Percentiles rank a stretch among this genome's conserved stretches.
phyloP scores from a whole-genome alignment of 2,797 vertebrate species.

The Thaleichthys pacificus region DNA sequence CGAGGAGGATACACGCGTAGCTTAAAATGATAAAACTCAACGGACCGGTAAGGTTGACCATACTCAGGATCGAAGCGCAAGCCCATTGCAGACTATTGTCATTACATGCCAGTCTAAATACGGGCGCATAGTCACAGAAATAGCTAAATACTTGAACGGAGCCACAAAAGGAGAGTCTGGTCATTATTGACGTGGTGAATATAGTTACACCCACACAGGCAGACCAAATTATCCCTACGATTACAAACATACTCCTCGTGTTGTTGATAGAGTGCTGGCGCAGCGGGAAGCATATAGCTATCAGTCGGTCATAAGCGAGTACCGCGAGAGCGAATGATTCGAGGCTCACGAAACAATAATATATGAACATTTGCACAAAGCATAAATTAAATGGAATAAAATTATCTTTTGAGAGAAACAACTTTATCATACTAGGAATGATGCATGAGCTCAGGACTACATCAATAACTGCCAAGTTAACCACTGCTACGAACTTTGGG shows the following conservation, averaged over 20 bases:
- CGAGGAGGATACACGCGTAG: slow-evolving; percentile 59
- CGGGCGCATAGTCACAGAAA: slow-evolving; percentile 72
- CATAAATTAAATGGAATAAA: slow-evolving; percentile 68
- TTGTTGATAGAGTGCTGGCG: slow-evolving; percentile 65
- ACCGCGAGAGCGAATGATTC: slow-evolving; percentile 63
- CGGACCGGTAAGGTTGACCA: slow-evolving; percentile 31
- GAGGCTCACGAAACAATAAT: slow-evolving; percentile 43
- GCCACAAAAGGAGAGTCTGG: slow-evolving; percentile 62
- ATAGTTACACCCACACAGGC: rapidly evolving
- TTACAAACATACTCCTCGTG: slow-evolving; percentile 52
- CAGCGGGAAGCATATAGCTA: slow-evolving; percentile 72
- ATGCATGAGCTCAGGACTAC: slow-evolving; percentile 53
- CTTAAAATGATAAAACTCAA: slow-evolving; percentile 59
- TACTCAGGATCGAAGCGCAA: not conserved
- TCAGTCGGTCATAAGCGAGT: slow-evolving; percentile 68
- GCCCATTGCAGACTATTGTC: slow-evolving; percentile 57
- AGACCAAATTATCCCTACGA: slow-evolving; percentile 53
- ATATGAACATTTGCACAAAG: slow-evolving; percentile 64
- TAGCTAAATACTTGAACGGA: slow-evolving; percentile 66
- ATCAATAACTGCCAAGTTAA: slow-evolving; percentile 66
- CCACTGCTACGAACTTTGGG: slow-evolving; percentile 68
- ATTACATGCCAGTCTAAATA: slow-evolving; percentile 68
- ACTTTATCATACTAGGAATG: slow-evolving; percentile 69
- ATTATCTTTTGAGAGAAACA: slow-evolving; percentile 58
- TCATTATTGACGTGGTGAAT: slow-evolving; percentile 37